phyloP scores from a whole-genome alignment of 2,888 invertebrate species.

The Standfussiana lucernea region DNA sequence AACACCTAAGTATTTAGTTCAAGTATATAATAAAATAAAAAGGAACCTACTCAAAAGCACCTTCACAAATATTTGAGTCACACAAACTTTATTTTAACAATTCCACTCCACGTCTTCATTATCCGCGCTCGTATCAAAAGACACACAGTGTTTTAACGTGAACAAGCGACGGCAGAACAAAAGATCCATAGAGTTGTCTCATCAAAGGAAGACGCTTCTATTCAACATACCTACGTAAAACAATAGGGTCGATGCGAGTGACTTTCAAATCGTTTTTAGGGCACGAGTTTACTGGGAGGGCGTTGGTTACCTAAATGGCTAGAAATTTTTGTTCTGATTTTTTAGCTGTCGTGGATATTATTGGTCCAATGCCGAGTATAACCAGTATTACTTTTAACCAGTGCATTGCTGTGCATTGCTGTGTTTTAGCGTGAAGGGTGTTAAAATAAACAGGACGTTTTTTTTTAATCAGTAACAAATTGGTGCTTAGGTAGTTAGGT shows the following conservation, averaged over 20 bases:
- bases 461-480: no score
- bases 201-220: slow-evolving; percentile 61
- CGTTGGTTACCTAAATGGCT: slow-evolving; percentile 16
- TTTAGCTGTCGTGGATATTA: background rate
- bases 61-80: slow-evolving; percentile 25
- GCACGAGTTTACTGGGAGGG: slow-evolving; percentile 11
- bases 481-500: no score
- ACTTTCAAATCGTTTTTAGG: slow-evolving; percentile 57
- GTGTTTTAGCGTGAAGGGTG: no score
- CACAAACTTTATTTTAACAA: slow-evolving; percentile 44
- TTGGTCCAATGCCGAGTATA: no score
- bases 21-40: background rate
- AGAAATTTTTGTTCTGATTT: background rate
- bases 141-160: slow-evolving; percentile 65
- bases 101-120: slow-evolving; percentile 49
- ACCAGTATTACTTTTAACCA: no score
- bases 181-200: slow-evolving; percentile 62
- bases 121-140: slow-evolving; percentile 62
- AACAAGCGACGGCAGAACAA: slow-evolving; percentile 62
- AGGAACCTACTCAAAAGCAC: background rate
- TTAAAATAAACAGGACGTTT: no score
- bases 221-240: slow-evolving; percentile 49
- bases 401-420: no score
- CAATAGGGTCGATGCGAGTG: slow-evolving; percentile 42
- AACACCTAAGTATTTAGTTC: background rate